Base-by-base conservation (phyloP, 1,140 invertebrate species). In the Aphelenchoides besseyi region DNA sequence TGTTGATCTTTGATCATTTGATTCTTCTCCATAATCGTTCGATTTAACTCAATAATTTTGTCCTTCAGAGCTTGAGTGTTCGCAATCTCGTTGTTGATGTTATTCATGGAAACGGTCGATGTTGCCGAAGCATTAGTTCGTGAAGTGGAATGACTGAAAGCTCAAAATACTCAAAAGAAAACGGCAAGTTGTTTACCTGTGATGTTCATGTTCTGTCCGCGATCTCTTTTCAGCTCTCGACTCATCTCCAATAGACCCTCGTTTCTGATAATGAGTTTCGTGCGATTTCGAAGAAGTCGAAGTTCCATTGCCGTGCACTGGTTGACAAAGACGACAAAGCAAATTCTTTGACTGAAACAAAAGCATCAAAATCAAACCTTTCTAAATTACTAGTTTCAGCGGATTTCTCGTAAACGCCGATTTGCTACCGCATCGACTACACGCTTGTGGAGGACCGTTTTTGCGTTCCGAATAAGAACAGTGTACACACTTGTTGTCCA, bases 401-500 rank as follows among this genome's bases (percentile, higher is more conserved):
- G 74, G 74, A 23, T 73, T 37, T 35, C 73, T 73, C 9, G 53
- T 53, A 67, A 77, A 77, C 1, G 75, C 75, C 18, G 52, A 76
- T 62, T 80, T 77, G 2, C 63, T 55, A 16, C 63, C 28, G 23
- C 75, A 77, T 26, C 80, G 71, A 28, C 23, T 62, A 55, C 75
- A 77, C 16, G 18, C 64, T 3, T 76, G 37, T 16, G 75, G 75
- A 32, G 53, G 3, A 33, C 75, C 75, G 33, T 72, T 28, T 70
- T 77, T 77, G 12, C 75, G 68, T 28, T 77, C 77, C 2, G 48
- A 57, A 69, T 77, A 66, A 23, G 62, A 41, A 69, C 75, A 77
- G 68, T 77, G 68, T 48, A 77, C 75, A 37, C 75, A 77, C 59
- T 76, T 78, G n/a, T 78, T n/a, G 3, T 79, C 78, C 3, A 80